Conservation (phyloP, 2,797 vertebrate genomes). For the Syngnathus rostellatus region DNA sequence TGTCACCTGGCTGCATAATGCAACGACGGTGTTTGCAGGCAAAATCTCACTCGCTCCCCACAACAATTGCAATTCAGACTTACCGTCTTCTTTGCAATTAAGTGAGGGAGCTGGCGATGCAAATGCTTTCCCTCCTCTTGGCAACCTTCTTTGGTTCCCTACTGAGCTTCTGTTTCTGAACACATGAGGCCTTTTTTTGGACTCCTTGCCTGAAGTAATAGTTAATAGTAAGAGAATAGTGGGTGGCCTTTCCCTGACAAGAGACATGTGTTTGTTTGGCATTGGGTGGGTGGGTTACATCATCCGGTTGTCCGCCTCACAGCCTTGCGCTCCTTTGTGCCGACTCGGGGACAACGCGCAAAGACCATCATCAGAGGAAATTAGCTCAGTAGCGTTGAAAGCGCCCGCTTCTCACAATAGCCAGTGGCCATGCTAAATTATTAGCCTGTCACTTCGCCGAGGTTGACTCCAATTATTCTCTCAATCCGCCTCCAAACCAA, state of each 20-base stretch:
- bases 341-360: slow-evolving; percentile 57
- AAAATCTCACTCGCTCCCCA: background rate
- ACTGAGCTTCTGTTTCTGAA: slow-evolving; percentile 19
- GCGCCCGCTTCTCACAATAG: slow-evolving; percentile 67
- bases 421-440: slow-evolving; percentile 68
- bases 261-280: slow-evolving; percentile 65
- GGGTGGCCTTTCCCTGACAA: slow-evolving; percentile 51
- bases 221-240: slow-evolving; percentile 33
- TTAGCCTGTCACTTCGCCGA: slow-evolving; percentile 61
- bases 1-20: background rate
- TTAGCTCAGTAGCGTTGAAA: slow-evolving; percentile 64
- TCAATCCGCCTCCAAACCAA: slow-evolving; percentile 69
- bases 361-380: slow-evolving; percentile 70
- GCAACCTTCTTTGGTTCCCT: slow-evolving; percentile 23
- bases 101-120: slow-evolving; percentile 27
- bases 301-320: slow-evolving; percentile 57
- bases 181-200: slow-evolving; percentile 29
- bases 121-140: slow-evolving; percentile 32
- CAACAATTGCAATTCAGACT: slow-evolving; percentile 4
- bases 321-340: slow-evolving; percentile 54
- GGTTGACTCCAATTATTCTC: slow-evolving; percentile 69
- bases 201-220: slow-evolving; percentile 29
- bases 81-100: slow-evolving; percentile 28
- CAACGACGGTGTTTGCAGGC: background rate
- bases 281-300: slow-evolving; percentile 65